A percentile compares a stretch with the other conserved stretches of the same genome.
Conservation (phyloP, 2,888 invertebrate genomes). For the Drosophila meridionalis region DNA sequence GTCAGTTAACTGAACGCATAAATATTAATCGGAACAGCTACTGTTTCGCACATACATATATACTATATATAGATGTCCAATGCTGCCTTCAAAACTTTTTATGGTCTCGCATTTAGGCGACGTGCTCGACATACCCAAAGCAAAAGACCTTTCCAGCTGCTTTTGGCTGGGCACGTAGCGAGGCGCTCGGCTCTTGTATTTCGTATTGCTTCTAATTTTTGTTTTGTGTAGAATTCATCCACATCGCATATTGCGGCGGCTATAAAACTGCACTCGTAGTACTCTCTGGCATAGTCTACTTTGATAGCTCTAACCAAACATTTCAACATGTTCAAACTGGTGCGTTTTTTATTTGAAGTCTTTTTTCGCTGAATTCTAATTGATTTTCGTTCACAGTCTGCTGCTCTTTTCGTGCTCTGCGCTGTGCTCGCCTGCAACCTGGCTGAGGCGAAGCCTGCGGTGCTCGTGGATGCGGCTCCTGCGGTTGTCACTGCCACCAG, state of each 20-base stretch:
- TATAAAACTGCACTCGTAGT: conserved; percentile 74
- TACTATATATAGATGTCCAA: not conserved
- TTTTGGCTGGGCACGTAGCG: conserved; percentile 29
- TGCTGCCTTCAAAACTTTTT: conserved; percentile 63
- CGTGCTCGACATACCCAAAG: conserved; percentile 63
- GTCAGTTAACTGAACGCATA: conserved; percentile 63
- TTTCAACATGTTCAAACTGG: conserved; percentile 82
- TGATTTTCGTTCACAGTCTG: conserved; percentile 68
- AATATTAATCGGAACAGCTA: conserved; percentile 36
- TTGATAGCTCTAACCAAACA: conserved; percentile 56
- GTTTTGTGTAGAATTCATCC: conserved; percentile 40
- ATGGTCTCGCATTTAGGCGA: conserved; percentile 58
- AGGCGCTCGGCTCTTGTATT: conserved; percentile 26
- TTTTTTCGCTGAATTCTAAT: not conserved
- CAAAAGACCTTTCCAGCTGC: conserved; percentile 31
- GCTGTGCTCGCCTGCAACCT: conserved; percentile 84
- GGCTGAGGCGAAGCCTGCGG: conserved; percentile 86
- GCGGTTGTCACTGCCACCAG: conserved; percentile 86
- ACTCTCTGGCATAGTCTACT: conserved; percentile 62
- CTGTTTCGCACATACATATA: conserved; percentile 18
- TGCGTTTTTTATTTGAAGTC: conserved; percentile 23
- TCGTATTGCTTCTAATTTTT: conserved; percentile 31
- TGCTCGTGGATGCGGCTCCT: conserved; percentile 77
- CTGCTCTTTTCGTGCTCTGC: conserved; percentile 83
- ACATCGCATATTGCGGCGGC: conserved; percentile 18